These are phyloP conservation scores for Crypturellus undulatus DNA, from an alignment of 2,113 vertebrate species.

Conservation along the genomic window DNA sequence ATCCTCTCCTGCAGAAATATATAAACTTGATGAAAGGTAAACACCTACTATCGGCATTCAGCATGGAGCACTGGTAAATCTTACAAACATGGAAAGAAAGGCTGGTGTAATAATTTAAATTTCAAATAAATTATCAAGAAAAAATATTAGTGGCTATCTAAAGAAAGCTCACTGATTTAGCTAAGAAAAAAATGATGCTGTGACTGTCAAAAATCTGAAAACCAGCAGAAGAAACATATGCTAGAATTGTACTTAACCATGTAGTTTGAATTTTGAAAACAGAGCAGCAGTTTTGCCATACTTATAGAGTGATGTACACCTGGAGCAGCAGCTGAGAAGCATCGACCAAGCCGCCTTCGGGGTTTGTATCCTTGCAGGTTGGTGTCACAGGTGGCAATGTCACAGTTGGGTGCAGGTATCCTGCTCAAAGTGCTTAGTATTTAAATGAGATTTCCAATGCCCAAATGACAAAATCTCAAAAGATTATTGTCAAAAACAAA, in stretches of 20 bases:
- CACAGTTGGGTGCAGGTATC: conserved; percentile 2
- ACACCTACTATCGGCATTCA: neutral
- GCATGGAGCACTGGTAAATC: neutral
- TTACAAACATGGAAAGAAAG: neutral
- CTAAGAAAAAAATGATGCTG: neutral
- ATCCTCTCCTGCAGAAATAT: neutral
- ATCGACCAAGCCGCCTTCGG: neutral
- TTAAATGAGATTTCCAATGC: conserved; percentile 23
- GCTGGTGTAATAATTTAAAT: neutral
- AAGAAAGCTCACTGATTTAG: neutral
- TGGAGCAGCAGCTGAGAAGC: conserved; percentile 13
- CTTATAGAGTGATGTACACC: neutral
- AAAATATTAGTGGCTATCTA: neutral
- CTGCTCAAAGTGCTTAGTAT: conserved; percentile 38
- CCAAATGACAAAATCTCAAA: neutral
- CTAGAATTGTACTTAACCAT: neutral
- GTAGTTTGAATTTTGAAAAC: neutral
- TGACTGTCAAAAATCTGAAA: neutral
- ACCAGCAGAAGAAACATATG: neutral
- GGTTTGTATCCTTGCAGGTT: conserved; percentile 2
- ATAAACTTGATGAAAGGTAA: neutral
- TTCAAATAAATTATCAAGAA: neutral
- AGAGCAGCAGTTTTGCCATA: neutral
- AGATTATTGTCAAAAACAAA: neutral
- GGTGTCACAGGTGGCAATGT: too few species aligned